phyloP scores from a whole-genome alignment of 2,888 invertebrate species.

The Resseliella maxima region DNA sequence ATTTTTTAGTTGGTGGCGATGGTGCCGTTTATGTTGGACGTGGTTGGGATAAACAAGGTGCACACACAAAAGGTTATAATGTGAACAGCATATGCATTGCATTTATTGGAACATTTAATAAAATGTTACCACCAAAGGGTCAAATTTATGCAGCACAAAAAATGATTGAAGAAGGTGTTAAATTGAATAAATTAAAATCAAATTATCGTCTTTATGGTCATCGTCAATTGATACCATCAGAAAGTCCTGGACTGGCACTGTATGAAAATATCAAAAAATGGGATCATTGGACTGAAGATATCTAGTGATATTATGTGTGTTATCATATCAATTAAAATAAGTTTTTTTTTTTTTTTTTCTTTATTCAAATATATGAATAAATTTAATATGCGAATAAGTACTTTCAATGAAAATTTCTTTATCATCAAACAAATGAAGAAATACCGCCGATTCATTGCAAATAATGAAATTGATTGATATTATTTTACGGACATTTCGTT shows the following conservation, averaged over 20 bases:
- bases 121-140: conserved; percentile 68
- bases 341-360: not conserved
- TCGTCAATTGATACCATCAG: conserved; percentile 74
- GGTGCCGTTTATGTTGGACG: conserved; percentile 79
- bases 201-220: conserved; percentile 78
- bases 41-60: conserved; percentile 79
- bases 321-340: not conserved
- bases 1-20: conserved; percentile 76
- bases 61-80: conserved; percentile 78
- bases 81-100: conserved; percentile 75
- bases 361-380: not conserved
- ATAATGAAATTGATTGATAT: no score
- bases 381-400: no score
- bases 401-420: no score
- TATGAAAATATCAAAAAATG: conserved; percentile 75
- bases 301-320: conserved; percentile 1
- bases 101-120: conserved; percentile 78
- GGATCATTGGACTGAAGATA: conserved; percentile 71
- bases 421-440: no score
- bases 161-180: conserved; percentile 74
- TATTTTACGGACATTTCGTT: no score
- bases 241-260: conserved; percentile 77
- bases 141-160: conserved; percentile 73
- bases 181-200: conserved; percentile 71
- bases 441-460: no score